Percentiles rank a stretch among this genome's conserved stretches.
Evolutionary conservation across 2,113 vertebrate species (phyloP).

Genomic region (Hoplias malabaricus): DNA sequence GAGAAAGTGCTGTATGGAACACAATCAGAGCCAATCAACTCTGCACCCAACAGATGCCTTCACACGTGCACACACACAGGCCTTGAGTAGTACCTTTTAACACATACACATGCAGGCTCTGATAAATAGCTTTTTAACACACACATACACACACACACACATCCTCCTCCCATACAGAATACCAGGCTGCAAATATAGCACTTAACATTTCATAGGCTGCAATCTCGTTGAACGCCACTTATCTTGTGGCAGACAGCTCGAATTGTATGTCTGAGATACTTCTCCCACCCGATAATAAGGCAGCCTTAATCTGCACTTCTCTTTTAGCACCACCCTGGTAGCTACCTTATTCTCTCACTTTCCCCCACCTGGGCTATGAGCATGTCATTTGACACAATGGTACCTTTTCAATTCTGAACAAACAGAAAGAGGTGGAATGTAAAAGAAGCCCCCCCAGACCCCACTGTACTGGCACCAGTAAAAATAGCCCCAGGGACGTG

Average conservation of each 20-base stretch:
- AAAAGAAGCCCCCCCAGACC: neutral
- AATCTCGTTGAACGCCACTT: constrained; percentile 33
- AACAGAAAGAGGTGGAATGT: neutral
- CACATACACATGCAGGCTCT: neutral
- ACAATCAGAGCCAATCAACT: constrained; percentile 31
- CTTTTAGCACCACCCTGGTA: constrained; percentile 9
- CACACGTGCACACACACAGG: neutral
- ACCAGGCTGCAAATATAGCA: constrained; percentile 29
- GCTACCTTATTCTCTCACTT: neutral
- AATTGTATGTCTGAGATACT: constrained; percentile 23
- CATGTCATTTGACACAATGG: constrained; percentile 30
- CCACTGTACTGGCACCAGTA: too few species aligned
- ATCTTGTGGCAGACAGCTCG: neutral
- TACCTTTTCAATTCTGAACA: constrained; percentile 30
- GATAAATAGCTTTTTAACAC: constrained; percentile 19
- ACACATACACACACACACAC: neutral
- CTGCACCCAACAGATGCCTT: neutral
- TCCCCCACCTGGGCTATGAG: neutral
- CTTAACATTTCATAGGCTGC: constrained; percentile 44
- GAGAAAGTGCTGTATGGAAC: neutral
- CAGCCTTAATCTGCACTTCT: constrained; percentile 32
- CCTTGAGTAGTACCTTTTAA: too few species aligned
- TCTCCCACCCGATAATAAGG: constrained; percentile 15
- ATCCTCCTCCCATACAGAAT: constrained; percentile 9
- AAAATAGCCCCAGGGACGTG: neutral